Percentiles rank a stretch among this genome's conserved stretches.
Conservation (phyloP, 2,888 invertebrate species). For the Rhagium mordax region DNA sequence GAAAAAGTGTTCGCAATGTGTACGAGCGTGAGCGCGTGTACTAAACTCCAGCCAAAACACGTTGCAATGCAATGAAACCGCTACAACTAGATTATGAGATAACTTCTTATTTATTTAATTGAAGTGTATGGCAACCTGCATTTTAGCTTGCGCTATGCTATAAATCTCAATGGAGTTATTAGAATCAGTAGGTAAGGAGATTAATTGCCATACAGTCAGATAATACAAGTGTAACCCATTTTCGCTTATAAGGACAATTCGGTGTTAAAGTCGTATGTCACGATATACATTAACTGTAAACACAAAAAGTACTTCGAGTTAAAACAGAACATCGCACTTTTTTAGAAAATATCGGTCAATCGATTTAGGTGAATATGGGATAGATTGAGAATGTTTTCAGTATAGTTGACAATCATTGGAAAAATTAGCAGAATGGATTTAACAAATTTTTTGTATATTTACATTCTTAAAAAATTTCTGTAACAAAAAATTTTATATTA, state of each 20-base stretch:
- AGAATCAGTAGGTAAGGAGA: constrained; percentile 14
- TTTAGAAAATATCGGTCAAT: too few relatives aligned
- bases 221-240: constrained; percentile 24
- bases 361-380: too few relatives aligned
- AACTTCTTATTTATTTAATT: constrained; percentile 3
- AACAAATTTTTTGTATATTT: too few relatives aligned
- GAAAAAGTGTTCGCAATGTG: neutral
- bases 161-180: constrained; percentile 27
- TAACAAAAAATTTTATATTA: too few relatives aligned
- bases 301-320: too few relatives aligned
- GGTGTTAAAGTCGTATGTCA: neutral
- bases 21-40: neutral
- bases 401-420: too few relatives aligned
- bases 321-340: too few relatives aligned
- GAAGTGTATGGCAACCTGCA: constrained; percentile 1
- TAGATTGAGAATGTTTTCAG: too few relatives aligned
- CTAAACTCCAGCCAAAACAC: neutral
- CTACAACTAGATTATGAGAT: neutral
- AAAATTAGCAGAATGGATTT: too few relatives aligned
- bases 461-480: too few relatives aligned
- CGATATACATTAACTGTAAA: too few relatives aligned
- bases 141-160: neutral
- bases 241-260: constrained; percentile 17
- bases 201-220: constrained; percentile 15
- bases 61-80: neutral